Evolutionary conservation across 2,888 invertebrate genomes (phyloP).

Genomic region (Disparrhopalites patrizii): DNA sequence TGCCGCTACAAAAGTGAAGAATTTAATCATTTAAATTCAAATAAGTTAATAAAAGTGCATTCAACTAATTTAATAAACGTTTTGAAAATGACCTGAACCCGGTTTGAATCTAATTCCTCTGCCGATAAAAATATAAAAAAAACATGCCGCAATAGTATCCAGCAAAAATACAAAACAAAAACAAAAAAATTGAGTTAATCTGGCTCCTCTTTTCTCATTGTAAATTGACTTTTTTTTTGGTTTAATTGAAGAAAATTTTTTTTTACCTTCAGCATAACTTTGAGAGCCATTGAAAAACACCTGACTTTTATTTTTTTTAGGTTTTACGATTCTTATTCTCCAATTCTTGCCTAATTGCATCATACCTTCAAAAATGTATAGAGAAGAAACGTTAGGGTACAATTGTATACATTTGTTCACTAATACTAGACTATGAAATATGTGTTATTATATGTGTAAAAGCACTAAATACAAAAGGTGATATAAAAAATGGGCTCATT

Average conservation of each 20-base stretch:
- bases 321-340: conserved; percentile 40
- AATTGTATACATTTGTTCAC: too few relatives aligned
- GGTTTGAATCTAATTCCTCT: too few relatives aligned
- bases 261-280: conserved; percentile 15
- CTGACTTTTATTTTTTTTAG: too few relatives aligned
- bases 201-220: not conserved
- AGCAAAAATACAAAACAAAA: not conserved
- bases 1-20: too few relatives aligned
- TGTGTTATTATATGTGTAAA: too few relatives aligned
- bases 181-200: not conserved
- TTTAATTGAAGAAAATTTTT: not conserved
- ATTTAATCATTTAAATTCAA: not conserved
- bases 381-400: too few relatives aligned
- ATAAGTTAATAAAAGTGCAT: not conserved
- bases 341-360: conserved; percentile 46
- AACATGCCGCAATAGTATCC: not conserved
- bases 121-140: too few relatives aligned
- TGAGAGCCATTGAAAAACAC: too few relatives aligned
- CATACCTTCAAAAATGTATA: conserved; percentile 45
- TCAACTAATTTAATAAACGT: not conserved
- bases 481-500: not conserved
- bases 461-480: not conserved
- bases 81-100: too few relatives aligned
- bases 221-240: too few relatives aligned
- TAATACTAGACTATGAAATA: too few relatives aligned